phyloP scores from a whole-genome alignment of 2,888 invertebrate genomes.

The Deroplatys truncata region DNA sequence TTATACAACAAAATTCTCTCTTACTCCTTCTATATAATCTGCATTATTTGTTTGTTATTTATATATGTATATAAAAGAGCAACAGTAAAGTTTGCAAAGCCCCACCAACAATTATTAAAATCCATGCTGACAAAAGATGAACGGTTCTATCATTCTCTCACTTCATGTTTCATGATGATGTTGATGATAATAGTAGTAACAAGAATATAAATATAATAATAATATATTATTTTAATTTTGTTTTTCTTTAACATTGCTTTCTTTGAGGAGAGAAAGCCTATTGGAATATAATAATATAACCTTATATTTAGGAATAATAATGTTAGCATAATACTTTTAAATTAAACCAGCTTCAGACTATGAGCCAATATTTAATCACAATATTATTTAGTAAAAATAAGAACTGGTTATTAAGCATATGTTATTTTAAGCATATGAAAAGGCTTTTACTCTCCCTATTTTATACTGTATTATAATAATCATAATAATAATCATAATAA shows the following conservation, averaged over 20 bases:
- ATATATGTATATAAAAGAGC: slow-evolving; percentile 10
- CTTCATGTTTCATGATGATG: not conserved
- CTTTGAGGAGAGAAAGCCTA: not conserved
- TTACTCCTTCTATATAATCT: not conserved
- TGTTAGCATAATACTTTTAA: not conserved
- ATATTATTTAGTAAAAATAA: slow-evolving; percentile 20
- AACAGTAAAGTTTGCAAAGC: not conserved
- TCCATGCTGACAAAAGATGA: not conserved
- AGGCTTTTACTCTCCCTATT: not conserved
- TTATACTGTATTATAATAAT: not conserved
- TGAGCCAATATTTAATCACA: slow-evolving; percentile 5
- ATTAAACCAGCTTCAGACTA: not conserved
- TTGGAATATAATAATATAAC: slow-evolving; percentile 3
- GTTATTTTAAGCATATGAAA: slow-evolving; percentile 19
- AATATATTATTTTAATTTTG: not conserved
- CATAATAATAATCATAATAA: not conserved
- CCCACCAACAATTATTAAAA: slow-evolving; percentile 2
- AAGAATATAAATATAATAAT: not conserved
- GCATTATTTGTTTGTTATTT: not conserved
- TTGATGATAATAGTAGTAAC: not conserved
- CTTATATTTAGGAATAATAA: not conserved
- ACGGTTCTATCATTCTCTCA: not conserved
- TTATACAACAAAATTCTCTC: not conserved
- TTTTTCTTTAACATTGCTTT: slow-evolving; percentile 7
- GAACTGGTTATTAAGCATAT: slow-evolving; percentile 21